These are phyloP conservation scores for Rynchops niger DNA, from an alignment of 2,113 vertebrate genomes.

Conservation along the genomic window DNA sequence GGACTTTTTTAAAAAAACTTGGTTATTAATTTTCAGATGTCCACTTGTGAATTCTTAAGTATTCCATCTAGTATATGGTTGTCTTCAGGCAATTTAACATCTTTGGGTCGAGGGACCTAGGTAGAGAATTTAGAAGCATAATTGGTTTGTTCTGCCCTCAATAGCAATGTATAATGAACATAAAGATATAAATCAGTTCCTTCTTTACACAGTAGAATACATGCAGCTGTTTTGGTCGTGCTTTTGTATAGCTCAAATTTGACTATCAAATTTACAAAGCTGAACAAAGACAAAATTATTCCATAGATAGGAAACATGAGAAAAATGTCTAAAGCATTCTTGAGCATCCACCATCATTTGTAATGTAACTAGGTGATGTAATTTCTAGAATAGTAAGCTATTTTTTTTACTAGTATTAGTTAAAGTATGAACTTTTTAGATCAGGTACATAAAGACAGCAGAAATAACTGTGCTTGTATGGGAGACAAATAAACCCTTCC, in stretches of 20 bases:
- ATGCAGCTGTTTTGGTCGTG: background rate
- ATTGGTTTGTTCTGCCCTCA: background rate
- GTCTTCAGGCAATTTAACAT: background rate
- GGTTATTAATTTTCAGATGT: background rate
- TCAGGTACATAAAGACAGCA: background rate
- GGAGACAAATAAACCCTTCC: background rate
- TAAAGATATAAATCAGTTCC: background rate
- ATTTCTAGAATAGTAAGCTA: background rate
- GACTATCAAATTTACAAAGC: background rate
- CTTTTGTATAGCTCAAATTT: background rate
- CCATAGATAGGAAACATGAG: background rate
- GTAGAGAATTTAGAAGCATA: background rate
- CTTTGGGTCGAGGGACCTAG: background rate
- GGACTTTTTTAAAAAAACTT: background rate
- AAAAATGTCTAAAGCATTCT: background rate
- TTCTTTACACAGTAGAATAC: background rate
- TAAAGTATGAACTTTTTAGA: background rate
- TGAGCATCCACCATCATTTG: background rate
- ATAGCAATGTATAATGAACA: background rate
- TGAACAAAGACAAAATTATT: background rate
- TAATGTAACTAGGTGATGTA: background rate
- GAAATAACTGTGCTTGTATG: background rate
- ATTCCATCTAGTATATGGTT: background rate
- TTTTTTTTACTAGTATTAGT: background rate
- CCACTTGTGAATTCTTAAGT: background rate